These are phyloP conservation scores for Cynopterus sphinx DNA, from an alignment of 2,797 vertebrate genomes.

Conservation along the genomic window DNA sequence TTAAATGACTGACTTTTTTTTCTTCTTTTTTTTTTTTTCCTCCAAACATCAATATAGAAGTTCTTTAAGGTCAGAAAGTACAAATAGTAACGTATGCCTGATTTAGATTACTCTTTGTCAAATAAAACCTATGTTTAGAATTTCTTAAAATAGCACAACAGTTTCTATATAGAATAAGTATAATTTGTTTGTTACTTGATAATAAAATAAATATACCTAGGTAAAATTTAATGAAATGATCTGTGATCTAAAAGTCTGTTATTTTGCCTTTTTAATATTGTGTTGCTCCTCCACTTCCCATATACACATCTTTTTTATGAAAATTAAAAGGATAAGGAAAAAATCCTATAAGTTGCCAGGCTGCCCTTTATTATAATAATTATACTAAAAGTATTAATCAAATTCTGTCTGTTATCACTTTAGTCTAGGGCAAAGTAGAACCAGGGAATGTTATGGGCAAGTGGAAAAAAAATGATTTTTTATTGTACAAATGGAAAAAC, in stretches of 20 bases:
- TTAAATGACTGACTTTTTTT: slow-evolving; percentile 62
- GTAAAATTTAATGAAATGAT: slow-evolving; percentile 50
- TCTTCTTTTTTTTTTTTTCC: not conserved
- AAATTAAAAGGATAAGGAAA: slow-evolving; percentile 18
- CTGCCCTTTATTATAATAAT: not conserved
- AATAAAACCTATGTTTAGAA: slow-evolving; percentile 47
- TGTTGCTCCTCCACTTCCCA: not conserved
- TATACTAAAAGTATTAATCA: not conserved
- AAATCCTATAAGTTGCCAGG: not conserved
- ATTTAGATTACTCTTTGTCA: slow-evolving; percentile 45
- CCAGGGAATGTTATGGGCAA: not conserved
- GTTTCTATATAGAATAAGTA: not conserved
- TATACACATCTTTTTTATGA: slow-evolving; percentile 4
- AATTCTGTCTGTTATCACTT: slow-evolving; percentile 30
- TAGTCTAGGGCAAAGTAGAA: slow-evolving; percentile 39
- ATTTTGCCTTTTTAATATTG: slow-evolving; percentile 45
- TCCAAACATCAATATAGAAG: not conserved
- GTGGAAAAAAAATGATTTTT: slow-evolving; percentile 46
- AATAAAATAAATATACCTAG: slow-evolving; percentile 49
- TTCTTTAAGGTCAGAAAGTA: slow-evolving; percentile 55
- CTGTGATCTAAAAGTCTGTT: slow-evolving; percentile 8
- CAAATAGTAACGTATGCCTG: slow-evolving; percentile 48
- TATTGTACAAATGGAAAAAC: slow-evolving; percentile 13
- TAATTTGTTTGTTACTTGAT: slow-evolving; percentile 4
- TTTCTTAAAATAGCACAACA: slow-evolving; percentile 57